Conservation (phyloP, 2,888 invertebrate species). For the Drosophila infuscata region DNA sequence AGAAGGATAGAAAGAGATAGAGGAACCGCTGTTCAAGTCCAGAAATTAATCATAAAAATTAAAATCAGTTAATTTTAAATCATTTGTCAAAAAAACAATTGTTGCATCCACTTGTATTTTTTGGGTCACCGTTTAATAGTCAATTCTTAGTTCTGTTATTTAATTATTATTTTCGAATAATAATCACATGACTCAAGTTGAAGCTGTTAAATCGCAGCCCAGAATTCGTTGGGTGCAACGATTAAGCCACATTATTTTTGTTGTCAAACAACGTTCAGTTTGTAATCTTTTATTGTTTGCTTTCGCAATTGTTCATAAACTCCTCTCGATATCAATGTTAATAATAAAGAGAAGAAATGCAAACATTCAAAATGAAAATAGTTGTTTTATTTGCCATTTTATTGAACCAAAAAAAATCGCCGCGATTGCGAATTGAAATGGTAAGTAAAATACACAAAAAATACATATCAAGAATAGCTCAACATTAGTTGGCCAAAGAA, state of each 20-base stretch:
- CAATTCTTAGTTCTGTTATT: not conserved
- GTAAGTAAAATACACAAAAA: constrained; percentile 60
- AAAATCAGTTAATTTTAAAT: constrained; percentile 5
- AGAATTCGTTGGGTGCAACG: constrained; percentile 23
- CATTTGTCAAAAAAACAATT: constrained; percentile 29
- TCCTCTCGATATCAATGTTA: constrained; percentile 16
- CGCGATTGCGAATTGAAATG: constrained; percentile 55
- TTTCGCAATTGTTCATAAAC: constrained; percentile 53
- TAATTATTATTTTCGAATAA: constrained; percentile 4
- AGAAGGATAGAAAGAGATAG: constrained; percentile 83
- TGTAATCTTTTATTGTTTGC: constrained; percentile 62
- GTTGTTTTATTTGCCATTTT: constrained; percentile 76
- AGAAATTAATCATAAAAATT: constrained; percentile 11
- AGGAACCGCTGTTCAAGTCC: constrained; percentile 44
- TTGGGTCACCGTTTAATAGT: constrained; percentile 8
- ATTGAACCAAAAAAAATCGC: constrained; percentile 37
- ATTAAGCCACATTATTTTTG: constrained; percentile 49
- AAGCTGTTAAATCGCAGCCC: not conserved
- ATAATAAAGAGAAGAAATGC: constrained; percentile 29
- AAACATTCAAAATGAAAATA: constrained; percentile 47
- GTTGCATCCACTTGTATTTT: constrained; percentile 27
- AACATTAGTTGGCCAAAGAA: constrained; percentile 60
- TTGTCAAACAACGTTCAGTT: constrained; percentile 69
- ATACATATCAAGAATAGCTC: constrained; percentile 9
- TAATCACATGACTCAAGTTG: not conserved